Conservation (phyloP, 2,113 vertebrate genomes). For the Tachysurus fulvidraco region DNA sequence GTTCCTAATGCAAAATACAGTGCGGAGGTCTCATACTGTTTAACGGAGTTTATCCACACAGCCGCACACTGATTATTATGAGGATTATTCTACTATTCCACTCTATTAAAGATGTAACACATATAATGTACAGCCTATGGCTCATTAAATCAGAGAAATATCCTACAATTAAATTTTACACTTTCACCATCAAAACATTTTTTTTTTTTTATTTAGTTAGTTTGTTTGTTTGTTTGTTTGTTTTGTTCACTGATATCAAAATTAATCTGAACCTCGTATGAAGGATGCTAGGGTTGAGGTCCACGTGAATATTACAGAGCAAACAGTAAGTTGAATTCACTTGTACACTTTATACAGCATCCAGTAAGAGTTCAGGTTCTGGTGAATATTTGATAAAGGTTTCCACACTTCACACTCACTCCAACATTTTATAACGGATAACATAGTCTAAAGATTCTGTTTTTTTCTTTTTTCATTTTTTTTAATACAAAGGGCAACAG, state of each 20-base stretch:
- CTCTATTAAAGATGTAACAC: no score
- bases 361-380: not conserved
- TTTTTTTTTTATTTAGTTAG: not conserved
- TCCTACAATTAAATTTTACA: not conserved
- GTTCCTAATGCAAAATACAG: not conserved
- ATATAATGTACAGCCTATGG: not conserved
- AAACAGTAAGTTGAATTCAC: constrained; percentile 1
- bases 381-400: constrained; percentile 8
- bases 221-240: no score
- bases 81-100: no score
- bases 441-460: not conserved
- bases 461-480: no score
- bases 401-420: not conserved
- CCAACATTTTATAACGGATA: not conserved
- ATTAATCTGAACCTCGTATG: no score
- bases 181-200: not conserved
- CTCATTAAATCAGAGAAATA: not conserved
- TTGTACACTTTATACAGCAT: not conserved
- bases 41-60: not conserved
- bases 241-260: no score
- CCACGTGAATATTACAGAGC: not conserved
- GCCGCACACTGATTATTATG: no score
- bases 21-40: not conserved
- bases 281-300: not conserved
- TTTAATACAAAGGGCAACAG: not conserved